Evolutionary conservation across 37 sponge, comb jelly and placozoan species (phyloP), one percentile per base, ranked within the genome.

Genomic region (Spongilla lacustris): DNA sequence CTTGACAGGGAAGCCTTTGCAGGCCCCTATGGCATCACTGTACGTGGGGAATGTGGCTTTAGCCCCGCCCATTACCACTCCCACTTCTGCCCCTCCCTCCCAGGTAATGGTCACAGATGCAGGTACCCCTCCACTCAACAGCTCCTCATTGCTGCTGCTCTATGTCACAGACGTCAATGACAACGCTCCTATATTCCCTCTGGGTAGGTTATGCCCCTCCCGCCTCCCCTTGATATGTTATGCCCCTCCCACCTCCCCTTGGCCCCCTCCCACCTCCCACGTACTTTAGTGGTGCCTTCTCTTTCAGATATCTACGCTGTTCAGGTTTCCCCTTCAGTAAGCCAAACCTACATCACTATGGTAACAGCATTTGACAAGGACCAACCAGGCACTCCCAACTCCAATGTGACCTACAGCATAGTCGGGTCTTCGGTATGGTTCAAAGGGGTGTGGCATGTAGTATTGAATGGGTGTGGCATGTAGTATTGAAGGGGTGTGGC

Each of bases 91-190:
- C 75, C 8, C 36, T 74, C 26, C 50, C 28, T 29, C 69, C 38
- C 50, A 88, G 89, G 71, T 88, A 12, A 22, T 46, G 29, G 89
- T 71, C 13, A 21, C 72, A 11, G 89, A 89, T 70, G 67, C 30
- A 34, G 84, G 84, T 19, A 8, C 71, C 22, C 84, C 84, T 66
- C 27, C 38, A n/a, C 66, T 31, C 17, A 85, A 77, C 48, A 28
- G 73, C n/a, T 36, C 68, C 4, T 46, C 89, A 27, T 71, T 6
- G 8, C 73, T 89, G 30, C 66, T 73, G 10, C 77, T 89, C 38
- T 50, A 31, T 31, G 76, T 89, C 27, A n/a, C 30, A 0, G 89
- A 89, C 31, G 80, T 50, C 67, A 89, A 89, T 79, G 89, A 89
- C 46, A 78, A 89, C 30, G 13, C 48, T 14, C 89, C 89, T 0